Base-by-base conservation (phyloP, 2,797 vertebrate species). In the Alca torda region DNA sequence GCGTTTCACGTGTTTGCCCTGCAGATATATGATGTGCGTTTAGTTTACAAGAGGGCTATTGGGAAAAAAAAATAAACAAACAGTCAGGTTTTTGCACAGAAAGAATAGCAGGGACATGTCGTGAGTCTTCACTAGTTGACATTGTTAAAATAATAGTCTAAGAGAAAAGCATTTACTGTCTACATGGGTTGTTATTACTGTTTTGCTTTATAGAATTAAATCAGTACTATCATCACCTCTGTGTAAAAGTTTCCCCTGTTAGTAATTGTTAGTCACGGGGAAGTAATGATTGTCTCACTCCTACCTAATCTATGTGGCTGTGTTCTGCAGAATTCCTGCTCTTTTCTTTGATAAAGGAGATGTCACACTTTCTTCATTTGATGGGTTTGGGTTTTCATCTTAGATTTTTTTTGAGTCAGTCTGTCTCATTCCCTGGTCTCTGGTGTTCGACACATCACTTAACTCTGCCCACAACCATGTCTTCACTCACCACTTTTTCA, bases 1-100 rank as follows among this genome's bases (percentile, higher is more conserved):
- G 98, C 95, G 0, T 85, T 92, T 87, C 16, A 1, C 50, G 23
- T 79, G 63, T 92, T 88, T 86, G 73, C 80, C 90, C 86, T 90
- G 82, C 51, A 88, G 80, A 75, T 87, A 45, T 4, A 45, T 48
- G 61, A 45, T 48, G 61, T 56, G 63, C 75, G 67, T 93, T 89
- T 90, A 82, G 80, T 76, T 92, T 41, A 37, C 33, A 80, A n/a
- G 84, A 65, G n/a, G 51, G 43, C 78, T 75, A 4, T n/a, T 59
- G 63, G 82, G 23, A 53, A 54, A 41, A 70, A 61, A 37, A 64
- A 59, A 37, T 5, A 33, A 59, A 46, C 0, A 24, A 83, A 4
- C 10, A 25, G 26, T 9, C 48, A 72, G 20, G 16, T 28, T 82
- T 90, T 90, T 51, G 64, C 45, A 39, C 43, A 59, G 68, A 63